These are phyloP conservation scores for Porites rus DNA, from an alignment of 92 coral and sea anemone genomes.

Conservation along the genomic window DNA sequence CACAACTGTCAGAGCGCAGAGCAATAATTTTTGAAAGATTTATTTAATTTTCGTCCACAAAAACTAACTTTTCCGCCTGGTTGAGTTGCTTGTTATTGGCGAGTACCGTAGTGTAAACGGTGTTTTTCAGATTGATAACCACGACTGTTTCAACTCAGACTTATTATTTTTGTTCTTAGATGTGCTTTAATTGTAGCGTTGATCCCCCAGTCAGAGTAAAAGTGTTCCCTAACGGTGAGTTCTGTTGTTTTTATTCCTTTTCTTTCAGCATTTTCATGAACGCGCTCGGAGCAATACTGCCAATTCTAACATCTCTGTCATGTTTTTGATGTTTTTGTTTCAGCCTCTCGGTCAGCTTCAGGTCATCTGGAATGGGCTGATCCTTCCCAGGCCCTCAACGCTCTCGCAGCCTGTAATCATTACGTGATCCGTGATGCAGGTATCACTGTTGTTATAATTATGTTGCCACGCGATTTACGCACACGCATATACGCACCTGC, in stretches of 20 bases:
- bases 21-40: too few relatives aligned
- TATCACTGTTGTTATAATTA: constrained; percentile 1
- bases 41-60: too few relatives aligned
- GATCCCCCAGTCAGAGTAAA: constrained; percentile 63
- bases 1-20: too few relatives aligned
- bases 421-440: constrained; percentile 88
- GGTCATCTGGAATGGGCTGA: constrained; percentile 91
- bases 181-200: constrained; percentile 64
- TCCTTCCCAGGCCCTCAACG: constrained; percentile 78
- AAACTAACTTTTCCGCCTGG: too few relatives aligned
- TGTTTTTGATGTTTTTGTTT: neutral
- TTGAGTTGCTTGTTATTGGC: too few relatives aligned
- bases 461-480: neutral
- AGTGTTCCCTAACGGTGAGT: constrained; percentile 76
- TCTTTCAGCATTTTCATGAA: too few relatives aligned
- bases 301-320: neutral
- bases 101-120: too few relatives aligned
- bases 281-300: too few relatives aligned
- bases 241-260: neutral
- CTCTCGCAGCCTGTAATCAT: constrained; percentile 88
- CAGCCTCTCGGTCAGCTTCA: constrained; percentile 74
- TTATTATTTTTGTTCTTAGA: constrained; percentile 28
- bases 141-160: neutral
- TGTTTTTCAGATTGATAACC: neutral
- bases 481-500: neutral